Evolutionary conservation across 1,140 invertebrate genomes (phyloP).

Genomic region (Alviniconcha marisindica): DNA sequence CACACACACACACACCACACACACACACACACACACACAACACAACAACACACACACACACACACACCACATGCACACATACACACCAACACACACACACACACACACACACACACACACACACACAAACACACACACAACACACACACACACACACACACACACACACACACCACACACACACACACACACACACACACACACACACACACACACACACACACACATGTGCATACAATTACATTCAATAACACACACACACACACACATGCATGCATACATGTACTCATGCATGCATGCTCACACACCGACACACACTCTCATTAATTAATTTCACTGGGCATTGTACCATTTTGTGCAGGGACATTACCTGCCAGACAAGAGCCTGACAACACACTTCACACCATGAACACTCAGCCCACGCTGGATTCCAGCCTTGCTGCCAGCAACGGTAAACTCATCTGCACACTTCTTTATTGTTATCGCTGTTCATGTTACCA

Average conservation of each 20-base stretch:
- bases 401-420: too few species aligned
- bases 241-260: too few species aligned
- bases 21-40: neutral
- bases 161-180: neutral
- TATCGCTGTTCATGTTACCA: slow-evolving; percentile 23
- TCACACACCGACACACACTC: neutral
- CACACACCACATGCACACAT: neutral
- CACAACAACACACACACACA: neutral
- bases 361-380: neutral
- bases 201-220: neutral
- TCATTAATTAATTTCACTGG: neutral
- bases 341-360: neutral
- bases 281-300: neutral
- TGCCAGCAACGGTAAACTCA: neutral
- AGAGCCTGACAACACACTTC: neutral
- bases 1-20: too few species aligned
- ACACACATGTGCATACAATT: neutral
- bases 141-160: neutral
- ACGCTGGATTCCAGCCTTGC: too few species aligned
- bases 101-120: neutral
- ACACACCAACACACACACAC: too few species aligned
- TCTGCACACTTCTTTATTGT: neutral
- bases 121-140: neutral
- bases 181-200: neutral
- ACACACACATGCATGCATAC: neutral